Percentiles rank a stretch among this genome's conserved stretches.
Evolutionary conservation across 2,113 vertebrate genomes (phyloP).

Genomic region (Hippolais icterina): DNA sequence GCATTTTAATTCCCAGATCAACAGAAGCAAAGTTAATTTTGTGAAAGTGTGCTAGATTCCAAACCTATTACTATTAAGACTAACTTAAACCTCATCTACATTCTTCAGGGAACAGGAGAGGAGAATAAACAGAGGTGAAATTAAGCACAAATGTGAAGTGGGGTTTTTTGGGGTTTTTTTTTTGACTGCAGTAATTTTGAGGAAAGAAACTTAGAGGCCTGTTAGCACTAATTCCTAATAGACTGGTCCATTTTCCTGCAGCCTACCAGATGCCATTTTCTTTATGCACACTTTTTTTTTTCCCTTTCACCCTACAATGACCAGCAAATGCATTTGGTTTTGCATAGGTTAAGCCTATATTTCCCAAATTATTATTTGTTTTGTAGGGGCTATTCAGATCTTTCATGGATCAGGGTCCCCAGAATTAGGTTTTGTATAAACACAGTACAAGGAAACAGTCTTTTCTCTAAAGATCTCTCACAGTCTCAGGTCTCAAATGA

Average conservation of each 20-base stretch:
- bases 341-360: not conserved
- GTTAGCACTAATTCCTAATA: constrained; percentile 20
- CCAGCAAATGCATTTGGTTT: not conserved
- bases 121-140: constrained; percentile 69
- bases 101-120: constrained; percentile 61
- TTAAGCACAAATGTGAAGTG: constrained; percentile 56
- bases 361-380: constrained; percentile 31
- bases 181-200: constrained; percentile 42
- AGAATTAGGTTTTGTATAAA: constrained; percentile 22
- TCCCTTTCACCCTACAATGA: not conserved
- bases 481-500: not conserved
- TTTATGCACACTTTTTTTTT: not conserved
- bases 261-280: not conserved
- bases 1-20: constrained; percentile 70
- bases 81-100: constrained; percentile 69
- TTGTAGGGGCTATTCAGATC: not conserved
- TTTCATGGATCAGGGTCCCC: constrained; percentile 8
- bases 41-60: constrained; percentile 67
- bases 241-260: not conserved
- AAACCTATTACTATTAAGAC: constrained; percentile 67
- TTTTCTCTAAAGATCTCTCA: not conserved
- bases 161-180: not conserved
- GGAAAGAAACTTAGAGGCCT: constrained; percentile 37
- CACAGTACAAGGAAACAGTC: not conserved
- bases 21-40: constrained; percentile 71